Percentiles rank a stretch among this genome's conserved stretches.
These are phyloP conservation scores for Trichogramma pretiosum DNA, from an alignment of 1,140 invertebrate species.

Conservation along the genomic window DNA sequence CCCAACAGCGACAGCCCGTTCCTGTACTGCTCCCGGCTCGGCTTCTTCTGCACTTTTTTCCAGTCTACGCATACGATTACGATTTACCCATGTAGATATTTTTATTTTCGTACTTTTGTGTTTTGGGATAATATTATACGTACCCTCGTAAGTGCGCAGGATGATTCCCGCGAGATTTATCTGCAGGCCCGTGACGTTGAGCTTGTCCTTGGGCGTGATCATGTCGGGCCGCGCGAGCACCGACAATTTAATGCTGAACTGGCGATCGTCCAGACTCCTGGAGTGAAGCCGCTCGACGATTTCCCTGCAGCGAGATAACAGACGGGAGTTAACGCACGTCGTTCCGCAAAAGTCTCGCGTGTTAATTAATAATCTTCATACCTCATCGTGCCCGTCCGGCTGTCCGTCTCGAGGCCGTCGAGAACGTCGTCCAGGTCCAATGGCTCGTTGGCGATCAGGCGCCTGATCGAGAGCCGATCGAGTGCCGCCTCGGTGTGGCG, in stretches of 20 bases:
- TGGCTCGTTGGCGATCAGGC: conserved; percentile 1
- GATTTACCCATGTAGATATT: conserved; percentile 3
- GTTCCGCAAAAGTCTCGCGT: not conserved
- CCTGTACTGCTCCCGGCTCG: not conserved
- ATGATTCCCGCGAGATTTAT: not conserved
- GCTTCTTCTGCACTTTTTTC: conserved; percentile 9
- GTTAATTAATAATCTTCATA: no score
- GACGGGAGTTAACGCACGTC: not conserved
- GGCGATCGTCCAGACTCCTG: conserved; percentile 10
- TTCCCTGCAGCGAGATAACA: not conserved
- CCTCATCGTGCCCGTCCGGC: no score
- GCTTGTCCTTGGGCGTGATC: conserved; percentile 2
- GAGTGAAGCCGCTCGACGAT: not conserved
- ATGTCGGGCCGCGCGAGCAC: conserved; percentile 7
- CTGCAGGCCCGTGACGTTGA: not conserved
- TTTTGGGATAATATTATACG: not conserved
- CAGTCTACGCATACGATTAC: conserved; percentile 3
- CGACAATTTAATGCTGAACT: conserved; percentile 14
- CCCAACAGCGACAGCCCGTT: conserved; percentile 17
- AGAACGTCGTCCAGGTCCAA: conserved; percentile 10
- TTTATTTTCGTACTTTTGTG: not conserved
- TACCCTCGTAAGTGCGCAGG: conserved; percentile 13
- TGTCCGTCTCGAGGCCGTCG: not conserved
- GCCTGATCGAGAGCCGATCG: not conserved
- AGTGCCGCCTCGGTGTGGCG: not conserved